phyloP scores from a whole-genome alignment of 2,113 vertebrate genomes.

The Zosterops japonicus region DNA sequence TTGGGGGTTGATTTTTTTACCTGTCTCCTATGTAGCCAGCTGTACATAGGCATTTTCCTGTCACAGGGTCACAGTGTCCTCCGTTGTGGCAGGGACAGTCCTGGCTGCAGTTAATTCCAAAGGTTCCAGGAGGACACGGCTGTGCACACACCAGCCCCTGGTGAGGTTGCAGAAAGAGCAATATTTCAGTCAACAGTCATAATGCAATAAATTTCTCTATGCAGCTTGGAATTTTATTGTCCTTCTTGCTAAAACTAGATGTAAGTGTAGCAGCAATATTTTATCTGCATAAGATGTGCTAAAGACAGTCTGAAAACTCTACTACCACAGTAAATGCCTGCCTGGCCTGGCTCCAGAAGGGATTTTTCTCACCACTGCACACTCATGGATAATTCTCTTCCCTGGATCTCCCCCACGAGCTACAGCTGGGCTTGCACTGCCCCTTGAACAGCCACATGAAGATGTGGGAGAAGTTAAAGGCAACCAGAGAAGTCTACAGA shows the following conservation, averaged over 20 bases:
- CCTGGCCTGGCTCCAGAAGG: not conserved
- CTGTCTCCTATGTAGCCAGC: slow-evolving; percentile 94
- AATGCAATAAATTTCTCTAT: not conserved
- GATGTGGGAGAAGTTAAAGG: not conserved
- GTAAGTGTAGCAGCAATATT: not conserved
- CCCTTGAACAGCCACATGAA: not conserved
- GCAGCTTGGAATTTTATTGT: slow-evolving; percentile 7
- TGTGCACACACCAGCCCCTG: slow-evolving; percentile 96
- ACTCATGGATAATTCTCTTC: not conserved
- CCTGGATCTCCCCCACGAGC: not conserved
- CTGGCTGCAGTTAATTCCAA: slow-evolving; percentile 94
- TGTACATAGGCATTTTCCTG: slow-evolving; percentile 89
- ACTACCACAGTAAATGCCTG: not conserved
- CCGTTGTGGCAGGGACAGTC: slow-evolving; percentile 95
- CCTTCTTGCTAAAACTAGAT: not conserved
- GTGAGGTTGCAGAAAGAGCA: slow-evolving; percentile 31
- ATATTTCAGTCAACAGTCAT: slow-evolving; percentile 27
- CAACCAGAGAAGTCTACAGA: not conserved
- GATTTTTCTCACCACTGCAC: not conserved
- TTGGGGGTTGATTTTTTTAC: slow-evolving; percentile 69
- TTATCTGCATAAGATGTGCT: not conserved
- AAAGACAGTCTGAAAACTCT: not conserved
- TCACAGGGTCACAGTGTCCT: slow-evolving; percentile 93
- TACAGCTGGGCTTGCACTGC: not conserved
- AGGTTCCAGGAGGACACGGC: slow-evolving; percentile 91